These are phyloP conservation scores for Heliconius ismenius DNA, from an alignment of 2,888 invertebrate genomes.

Conservation along the genomic window DNA sequence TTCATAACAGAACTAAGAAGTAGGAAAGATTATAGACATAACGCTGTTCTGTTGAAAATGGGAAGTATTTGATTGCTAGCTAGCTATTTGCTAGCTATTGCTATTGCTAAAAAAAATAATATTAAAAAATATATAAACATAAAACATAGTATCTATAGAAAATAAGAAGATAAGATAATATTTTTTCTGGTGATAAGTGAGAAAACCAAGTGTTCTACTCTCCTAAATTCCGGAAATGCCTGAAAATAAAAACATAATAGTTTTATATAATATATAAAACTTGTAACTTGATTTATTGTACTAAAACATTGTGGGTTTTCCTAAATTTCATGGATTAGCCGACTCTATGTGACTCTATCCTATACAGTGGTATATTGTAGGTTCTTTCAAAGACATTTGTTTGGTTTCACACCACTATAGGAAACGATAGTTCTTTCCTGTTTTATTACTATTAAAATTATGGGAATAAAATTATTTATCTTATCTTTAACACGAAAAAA, in stretches of 20 bases:
- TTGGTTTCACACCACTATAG: neutral
- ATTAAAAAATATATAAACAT: no score
- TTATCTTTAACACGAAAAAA: neutral
- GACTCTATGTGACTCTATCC: neutral
- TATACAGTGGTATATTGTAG: neutral
- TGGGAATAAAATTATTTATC: neutral
- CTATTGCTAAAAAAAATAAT: no score
- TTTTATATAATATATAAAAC: neutral
- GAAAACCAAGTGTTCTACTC: no score
- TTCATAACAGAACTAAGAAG: no score
- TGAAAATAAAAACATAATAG: neutral
- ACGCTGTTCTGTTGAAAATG: no score
- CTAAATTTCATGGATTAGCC: conserved; percentile 13
- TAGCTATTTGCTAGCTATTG: no score
- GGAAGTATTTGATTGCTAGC: no score
- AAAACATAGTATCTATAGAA: no score
- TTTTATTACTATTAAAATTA: neutral
- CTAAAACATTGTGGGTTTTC: conserved; percentile 12
- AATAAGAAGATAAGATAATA: no score
- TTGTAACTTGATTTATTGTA: neutral
- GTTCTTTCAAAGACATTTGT: conserved; percentile 6
- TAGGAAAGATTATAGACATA: no score
- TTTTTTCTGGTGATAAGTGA: no score
- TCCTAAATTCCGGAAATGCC: neutral
- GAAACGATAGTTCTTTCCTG: neutral